A percentile compares a stretch with the other conserved stretches of the same genome.
phyloP scores from a whole-genome alignment of 1,140 invertebrate genomes.

The Mycetomoellerius zeteki region DNA sequence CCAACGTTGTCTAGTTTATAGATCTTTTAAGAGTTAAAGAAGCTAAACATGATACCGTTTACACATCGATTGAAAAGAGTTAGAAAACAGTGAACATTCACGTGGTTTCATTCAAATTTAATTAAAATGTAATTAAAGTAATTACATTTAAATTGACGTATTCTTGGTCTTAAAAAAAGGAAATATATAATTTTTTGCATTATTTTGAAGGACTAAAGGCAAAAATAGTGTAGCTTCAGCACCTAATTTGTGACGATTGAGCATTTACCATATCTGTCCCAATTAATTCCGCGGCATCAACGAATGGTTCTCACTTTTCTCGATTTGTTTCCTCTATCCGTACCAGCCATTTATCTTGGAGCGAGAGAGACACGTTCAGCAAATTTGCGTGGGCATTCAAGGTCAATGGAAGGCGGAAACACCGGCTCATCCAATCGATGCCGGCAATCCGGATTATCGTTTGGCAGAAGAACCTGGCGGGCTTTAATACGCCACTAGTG shows the following conservation, averaged over 20 bases:
- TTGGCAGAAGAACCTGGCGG: constrained; percentile 7
- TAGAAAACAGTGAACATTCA: neutral
- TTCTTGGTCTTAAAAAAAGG: neutral
- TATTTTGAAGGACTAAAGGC: neutral
- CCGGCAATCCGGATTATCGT: constrained; percentile 53
- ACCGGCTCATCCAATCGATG: constrained; percentile 35
- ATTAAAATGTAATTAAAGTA: constrained; percentile 6
- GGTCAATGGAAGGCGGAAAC: constrained; percentile 43
- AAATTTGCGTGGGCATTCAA: constrained; percentile 39
- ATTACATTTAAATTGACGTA: neutral
- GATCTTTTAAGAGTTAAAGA: neutral
- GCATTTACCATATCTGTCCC: neutral
- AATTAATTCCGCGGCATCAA: neutral
- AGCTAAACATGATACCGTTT: neutral
- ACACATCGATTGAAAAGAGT: neutral
- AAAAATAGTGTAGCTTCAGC: neutral
- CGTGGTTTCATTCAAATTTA: neutral
- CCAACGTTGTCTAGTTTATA: neutral
- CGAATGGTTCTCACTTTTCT: neutral
- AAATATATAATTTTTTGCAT: neutral
- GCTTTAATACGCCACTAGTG: constrained; percentile 12
- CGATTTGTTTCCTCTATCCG: neutral
- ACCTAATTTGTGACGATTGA: neutral
- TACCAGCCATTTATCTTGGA: neutral
- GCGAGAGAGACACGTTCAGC: neutral